Conservation (phyloP, 2,888 invertebrate genomes). For the Conomelus anceps region DNA sequence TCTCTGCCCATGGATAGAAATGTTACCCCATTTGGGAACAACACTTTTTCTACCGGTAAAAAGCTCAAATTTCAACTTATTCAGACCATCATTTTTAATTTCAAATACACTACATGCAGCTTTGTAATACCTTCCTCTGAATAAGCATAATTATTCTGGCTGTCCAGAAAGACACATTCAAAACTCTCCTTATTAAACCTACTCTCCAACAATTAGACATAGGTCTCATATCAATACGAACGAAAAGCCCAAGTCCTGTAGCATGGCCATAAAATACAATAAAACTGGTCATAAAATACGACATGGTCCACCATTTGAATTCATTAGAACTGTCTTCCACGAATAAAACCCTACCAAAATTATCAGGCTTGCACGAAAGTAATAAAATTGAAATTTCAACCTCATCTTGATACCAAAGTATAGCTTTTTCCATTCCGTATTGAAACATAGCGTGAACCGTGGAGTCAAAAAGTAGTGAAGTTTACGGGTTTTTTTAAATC, state of each 20-base stretch:
- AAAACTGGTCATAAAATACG: not conserved
- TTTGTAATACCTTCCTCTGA: too few relatives aligned
- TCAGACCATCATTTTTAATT: too few relatives aligned
- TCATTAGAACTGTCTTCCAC: not conserved
- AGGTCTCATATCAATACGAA: not conserved
- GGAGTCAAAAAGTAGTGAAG: not conserved
- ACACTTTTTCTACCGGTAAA: too few relatives aligned
- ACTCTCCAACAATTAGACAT: not conserved
- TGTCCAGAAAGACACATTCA: too few relatives aligned
- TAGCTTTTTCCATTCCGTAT: not conserved
- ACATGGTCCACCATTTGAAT: not conserved
- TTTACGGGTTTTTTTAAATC: not conserved
- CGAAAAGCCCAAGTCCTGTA: not conserved
- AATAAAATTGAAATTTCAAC: not conserved
- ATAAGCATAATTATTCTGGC: too few relatives aligned
- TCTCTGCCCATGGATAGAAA: too few relatives aligned
- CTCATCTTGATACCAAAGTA: not conserved
- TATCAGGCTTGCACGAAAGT: not conserved
- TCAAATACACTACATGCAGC: too few relatives aligned
- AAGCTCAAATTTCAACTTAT: too few relatives aligned
- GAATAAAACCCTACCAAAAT: not conserved
- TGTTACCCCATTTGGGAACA: too few relatives aligned
- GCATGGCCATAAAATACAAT: not conserved
- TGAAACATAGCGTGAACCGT: not conserved
- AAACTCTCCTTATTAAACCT: not conserved